Conservation (phyloP, 1,140 invertebrate genomes). For the Trachymyrmex septentrionalis region DNA sequence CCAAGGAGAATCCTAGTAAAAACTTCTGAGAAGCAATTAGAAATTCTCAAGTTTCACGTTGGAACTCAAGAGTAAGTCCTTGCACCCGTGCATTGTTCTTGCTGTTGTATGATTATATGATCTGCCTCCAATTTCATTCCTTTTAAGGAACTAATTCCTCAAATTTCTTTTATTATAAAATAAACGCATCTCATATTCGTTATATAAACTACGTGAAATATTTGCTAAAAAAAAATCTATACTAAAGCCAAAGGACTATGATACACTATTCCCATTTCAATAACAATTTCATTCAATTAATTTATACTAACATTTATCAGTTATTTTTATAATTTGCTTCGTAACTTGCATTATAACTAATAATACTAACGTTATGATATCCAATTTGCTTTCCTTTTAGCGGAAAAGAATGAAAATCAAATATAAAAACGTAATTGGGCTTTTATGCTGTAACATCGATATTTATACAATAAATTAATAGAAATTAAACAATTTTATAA, state of each 20-base stretch:
- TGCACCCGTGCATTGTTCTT: not conserved
- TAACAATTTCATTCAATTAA: not conserved
- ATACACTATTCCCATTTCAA: not conserved
- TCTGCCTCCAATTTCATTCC: not conserved
- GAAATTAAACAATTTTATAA: not conserved
- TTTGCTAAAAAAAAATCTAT: not conserved
- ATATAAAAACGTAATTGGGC: not conserved
- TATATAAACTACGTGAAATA: not conserved
- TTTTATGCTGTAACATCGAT: not conserved
- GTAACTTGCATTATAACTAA: not conserved
- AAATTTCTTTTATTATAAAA: not conserved
- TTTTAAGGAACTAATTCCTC: not conserved
- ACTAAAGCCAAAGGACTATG: not conserved
- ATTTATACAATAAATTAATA: not conserved
- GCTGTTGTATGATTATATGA: slow-evolving; percentile 20
- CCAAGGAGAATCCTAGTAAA: slow-evolving; percentile 13
- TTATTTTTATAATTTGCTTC: not conserved
- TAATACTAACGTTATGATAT: slow-evolving; percentile 6
- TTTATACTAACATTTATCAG: not conserved
- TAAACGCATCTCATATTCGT: not conserved
- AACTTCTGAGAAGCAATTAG: slow-evolving; percentile 38
- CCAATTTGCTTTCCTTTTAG: not conserved
- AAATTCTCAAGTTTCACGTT: slow-evolving; percentile 35
- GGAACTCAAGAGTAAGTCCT: slow-evolving; percentile 15
- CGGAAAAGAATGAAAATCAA: not conserved